Conservation (phyloP, 1,140 invertebrate species). For the Subanguina moxae region DNA sequence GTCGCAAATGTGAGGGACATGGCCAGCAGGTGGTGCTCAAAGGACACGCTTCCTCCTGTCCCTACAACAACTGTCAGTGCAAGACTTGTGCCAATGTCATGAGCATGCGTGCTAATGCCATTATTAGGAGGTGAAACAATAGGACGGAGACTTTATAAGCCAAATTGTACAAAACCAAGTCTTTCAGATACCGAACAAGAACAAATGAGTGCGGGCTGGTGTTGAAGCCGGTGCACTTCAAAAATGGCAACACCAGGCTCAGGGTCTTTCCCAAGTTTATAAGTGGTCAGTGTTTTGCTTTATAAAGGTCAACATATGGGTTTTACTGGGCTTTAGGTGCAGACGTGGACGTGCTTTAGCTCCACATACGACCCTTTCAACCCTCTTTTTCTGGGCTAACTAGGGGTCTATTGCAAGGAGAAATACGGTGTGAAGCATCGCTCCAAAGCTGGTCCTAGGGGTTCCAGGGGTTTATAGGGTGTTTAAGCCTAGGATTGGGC, state of each 20-base stretch:
- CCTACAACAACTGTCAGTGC: slow-evolving; percentile 56
- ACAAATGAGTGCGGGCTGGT: slow-evolving; percentile 57
- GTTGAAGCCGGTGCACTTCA: slow-evolving; percentile 57
- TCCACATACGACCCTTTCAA: no score
- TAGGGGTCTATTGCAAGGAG: no score
- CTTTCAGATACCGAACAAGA: slow-evolving; percentile 44
- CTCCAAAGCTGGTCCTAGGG: no score
- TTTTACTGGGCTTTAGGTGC: neutral
- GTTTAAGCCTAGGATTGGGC: no score
- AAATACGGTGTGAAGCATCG: no score
- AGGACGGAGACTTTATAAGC: no score
- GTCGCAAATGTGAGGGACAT: slow-evolving; percentile 58
- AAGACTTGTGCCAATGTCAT: slow-evolving; percentile 59
- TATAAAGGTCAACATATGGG: neutral
- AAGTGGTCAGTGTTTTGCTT: slow-evolving; percentile 41
- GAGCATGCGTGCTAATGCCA: slow-evolving; percentile 57
- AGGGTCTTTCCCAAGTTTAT: slow-evolving; percentile 58
- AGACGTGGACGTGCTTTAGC: no score
- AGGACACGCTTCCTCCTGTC: slow-evolving; percentile 53
- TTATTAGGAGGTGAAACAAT: slow-evolving; percentile 41
- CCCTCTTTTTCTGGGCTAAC: no score
- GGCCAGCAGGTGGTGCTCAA: slow-evolving; percentile 53
- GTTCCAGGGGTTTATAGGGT: no score
- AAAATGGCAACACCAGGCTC: slow-evolving; percentile 56
- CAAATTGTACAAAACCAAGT: no score